Conservation (phyloP, 2,888 invertebrate species). For the Cremastobaeus sp. region DNA sequence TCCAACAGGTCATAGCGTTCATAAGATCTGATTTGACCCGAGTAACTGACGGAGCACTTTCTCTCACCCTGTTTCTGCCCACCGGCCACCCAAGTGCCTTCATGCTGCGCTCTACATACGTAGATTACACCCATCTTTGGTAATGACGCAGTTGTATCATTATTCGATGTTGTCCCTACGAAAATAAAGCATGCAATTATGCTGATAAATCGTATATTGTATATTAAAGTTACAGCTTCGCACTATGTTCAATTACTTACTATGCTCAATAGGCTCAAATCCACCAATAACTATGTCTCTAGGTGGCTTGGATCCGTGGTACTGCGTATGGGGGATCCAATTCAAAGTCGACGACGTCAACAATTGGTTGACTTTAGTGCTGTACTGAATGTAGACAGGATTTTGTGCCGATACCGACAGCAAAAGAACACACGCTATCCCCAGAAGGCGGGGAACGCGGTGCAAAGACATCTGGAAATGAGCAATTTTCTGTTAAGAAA, state of each 20-base stretch:
- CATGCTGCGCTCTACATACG: slow-evolving; percentile 86
- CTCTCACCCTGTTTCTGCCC: slow-evolving; percentile 81
- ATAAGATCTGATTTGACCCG: slow-evolving; percentile 81
- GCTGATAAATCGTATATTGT: no score
- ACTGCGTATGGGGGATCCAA: slow-evolving; percentile 79
- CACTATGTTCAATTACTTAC: neutral
- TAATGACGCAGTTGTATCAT: slow-evolving; percentile 26
- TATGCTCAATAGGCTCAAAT: slow-evolving; percentile 62
- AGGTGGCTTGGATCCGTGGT: slow-evolving; percentile 80
- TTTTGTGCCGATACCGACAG: slow-evolving; percentile 69
- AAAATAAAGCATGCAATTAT: slow-evolving; percentile 5
- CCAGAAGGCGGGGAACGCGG: slow-evolving; percentile 35
- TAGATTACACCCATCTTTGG: slow-evolving; percentile 78
- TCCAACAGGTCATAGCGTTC: slow-evolving; percentile 85
- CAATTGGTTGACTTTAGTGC: slow-evolving; percentile 79
- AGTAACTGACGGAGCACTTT: slow-evolving; percentile 83
- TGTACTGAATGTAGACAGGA: slow-evolving; percentile 76
- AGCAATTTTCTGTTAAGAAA: neutral
- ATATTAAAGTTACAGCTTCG: neutral
- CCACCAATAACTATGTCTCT: slow-evolving; percentile 85
- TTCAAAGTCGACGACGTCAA: slow-evolving; percentile 86
- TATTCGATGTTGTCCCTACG: slow-evolving; percentile 16
- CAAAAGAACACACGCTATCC: slow-evolving; percentile 48
- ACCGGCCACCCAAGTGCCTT: slow-evolving; percentile 87
- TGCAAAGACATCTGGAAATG: slow-evolving; percentile 67